Base-by-base conservation (phyloP, 2,888 invertebrate genomes). In the Prenolepis imparis region DNA sequence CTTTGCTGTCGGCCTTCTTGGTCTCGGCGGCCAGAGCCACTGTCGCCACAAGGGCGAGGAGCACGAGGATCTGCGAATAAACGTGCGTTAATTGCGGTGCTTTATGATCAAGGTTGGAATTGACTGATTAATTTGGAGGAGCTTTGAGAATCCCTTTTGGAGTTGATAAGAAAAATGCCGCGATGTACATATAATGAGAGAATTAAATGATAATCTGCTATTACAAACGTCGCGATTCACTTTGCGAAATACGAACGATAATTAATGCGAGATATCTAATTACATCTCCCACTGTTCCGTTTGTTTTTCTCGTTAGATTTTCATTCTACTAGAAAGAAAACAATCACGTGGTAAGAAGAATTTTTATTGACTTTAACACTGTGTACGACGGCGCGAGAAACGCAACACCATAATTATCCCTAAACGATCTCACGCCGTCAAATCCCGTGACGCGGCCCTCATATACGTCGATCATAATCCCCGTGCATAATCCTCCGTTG, bases 31-130 rank as follows among this genome's bases (percentile, higher is more conserved):
- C 86, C 57, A 91, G 88, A 64, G 88, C 91, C 61, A 89, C 85
- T 12, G 90, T 91, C 68, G 88, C 91, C 87, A 92, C 78, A 18
- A 93, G 84, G 86, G 86, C 92, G 77, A 92, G 67, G 48, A 93
- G 68, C 28, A 93, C 67, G 57, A 93, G 82, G 83, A 88, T 91
- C 94, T 94, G 86, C n/a, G 66, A 24, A 83, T 70, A 80, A 78
- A 80, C 24, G 59, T 80, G 44, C 80, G 74, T 61, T 82, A 78
- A 78, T 82, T 63, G 63, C 64, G 82, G 63, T 81, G 5, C 18
- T 39, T 39, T 44, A 55, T 28, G 63, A 39, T 63, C 64, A 87
- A 66, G 63, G 32, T 55, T 28, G 12, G n/a, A 36, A 32, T 48
- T 57, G 68, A 61, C 8, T 66, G 39, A 36, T 68, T 32, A 68